A percentile compares a stretch with the other conserved stretches of the same genome.
Conservation (phyloP, 2,888 invertebrate genomes). For the Hirtodrosophila alboralis region DNA sequence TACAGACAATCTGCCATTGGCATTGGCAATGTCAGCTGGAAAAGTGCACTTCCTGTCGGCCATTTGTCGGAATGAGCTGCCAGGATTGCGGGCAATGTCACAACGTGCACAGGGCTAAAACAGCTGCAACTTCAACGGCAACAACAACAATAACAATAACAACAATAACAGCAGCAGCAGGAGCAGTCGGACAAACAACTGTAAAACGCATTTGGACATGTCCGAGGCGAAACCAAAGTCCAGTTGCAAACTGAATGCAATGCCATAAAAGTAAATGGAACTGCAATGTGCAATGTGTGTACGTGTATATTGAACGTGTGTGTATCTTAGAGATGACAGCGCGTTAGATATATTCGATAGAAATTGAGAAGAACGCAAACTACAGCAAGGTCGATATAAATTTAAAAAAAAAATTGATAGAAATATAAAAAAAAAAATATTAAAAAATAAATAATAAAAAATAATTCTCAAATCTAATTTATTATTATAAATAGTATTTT, state of each 20-base stretch:
- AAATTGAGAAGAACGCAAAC: no score
- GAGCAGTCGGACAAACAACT: constrained; percentile 66
- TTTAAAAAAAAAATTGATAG: no score
- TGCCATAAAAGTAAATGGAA: constrained; percentile 75
- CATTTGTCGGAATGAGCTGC: constrained; percentile 78
- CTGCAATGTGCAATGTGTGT: constrained; percentile 35
- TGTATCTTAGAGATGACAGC: neutral
- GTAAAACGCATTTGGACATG: constrained; percentile 75
- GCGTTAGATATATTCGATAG: no score
- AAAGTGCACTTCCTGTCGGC: constrained; percentile 74
- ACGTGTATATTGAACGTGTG: constrained; percentile 1
- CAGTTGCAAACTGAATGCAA: constrained; percentile 46
- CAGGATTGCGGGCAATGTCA: constrained; percentile 71
- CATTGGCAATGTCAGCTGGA: constrained; percentile 40
- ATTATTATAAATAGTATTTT: no score
- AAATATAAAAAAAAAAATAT: no score
- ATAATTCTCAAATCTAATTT: no score
- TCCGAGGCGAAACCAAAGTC: constrained; percentile 37
- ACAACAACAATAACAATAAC: constrained; percentile 8
- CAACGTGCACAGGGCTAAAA: constrained; percentile 27
- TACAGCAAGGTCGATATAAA: no score
- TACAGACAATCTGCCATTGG: constrained; percentile 11
- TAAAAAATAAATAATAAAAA: no score
- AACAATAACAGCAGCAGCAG: constrained; percentile 26
- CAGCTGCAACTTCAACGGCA: constrained; percentile 3